phyloP scores from a whole-genome alignment of 2,888 invertebrate species.

The Eristalis arbustorum region DNA sequence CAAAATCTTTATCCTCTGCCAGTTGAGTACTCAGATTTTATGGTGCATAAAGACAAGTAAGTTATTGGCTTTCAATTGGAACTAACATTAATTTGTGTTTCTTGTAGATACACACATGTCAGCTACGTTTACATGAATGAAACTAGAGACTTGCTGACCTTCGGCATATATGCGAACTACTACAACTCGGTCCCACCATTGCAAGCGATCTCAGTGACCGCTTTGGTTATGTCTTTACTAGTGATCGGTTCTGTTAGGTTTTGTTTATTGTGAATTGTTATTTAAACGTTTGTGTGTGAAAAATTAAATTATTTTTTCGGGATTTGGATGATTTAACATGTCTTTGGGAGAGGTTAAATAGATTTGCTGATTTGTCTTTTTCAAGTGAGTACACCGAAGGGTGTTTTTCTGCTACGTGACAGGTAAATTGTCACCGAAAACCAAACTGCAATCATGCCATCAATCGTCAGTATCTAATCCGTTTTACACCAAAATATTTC shows the following conservation, averaged over 20 bases:
- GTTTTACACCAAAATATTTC: too few relatives aligned
- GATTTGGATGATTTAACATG: too few relatives aligned
- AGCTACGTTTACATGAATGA: background rate
- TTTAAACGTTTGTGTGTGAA: background rate
- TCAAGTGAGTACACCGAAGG: too few relatives aligned
- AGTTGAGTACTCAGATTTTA: conserved; percentile 58
- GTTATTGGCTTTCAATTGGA: background rate
- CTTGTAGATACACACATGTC: background rate
- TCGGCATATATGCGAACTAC: conserved; percentile 78
- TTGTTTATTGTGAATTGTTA: background rate
- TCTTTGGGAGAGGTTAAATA: too few relatives aligned
- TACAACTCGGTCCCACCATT: conserved; percentile 47
- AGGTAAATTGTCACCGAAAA: too few relatives aligned
- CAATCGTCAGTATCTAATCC: too few relatives aligned
- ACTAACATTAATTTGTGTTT: background rate
- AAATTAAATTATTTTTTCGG: background rate
- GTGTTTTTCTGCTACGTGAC: too few relatives aligned
- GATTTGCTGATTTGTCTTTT: too few relatives aligned
- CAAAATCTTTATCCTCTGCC: conserved; percentile 73
- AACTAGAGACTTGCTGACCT: conserved; percentile 74
- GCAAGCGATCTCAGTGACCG: background rate
- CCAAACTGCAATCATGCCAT: too few relatives aligned
- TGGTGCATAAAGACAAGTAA: conserved; percentile 15
- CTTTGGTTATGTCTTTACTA: background rate
- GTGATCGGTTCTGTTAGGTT: background rate